Evolutionary conservation across 2,113 vertebrate species (phyloP).

Genomic region (Tauraco erythrolophus): DNA sequence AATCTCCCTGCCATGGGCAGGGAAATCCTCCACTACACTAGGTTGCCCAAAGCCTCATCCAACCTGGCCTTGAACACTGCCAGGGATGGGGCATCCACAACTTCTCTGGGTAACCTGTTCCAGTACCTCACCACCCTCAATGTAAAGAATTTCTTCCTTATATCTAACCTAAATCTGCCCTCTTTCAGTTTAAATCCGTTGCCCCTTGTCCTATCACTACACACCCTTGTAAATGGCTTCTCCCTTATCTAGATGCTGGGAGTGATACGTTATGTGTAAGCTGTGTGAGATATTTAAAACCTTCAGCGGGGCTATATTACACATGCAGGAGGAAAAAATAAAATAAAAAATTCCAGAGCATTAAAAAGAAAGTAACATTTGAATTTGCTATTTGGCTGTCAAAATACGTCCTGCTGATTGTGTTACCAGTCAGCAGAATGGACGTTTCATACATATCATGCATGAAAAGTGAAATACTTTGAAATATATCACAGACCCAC

Average conservation of each 20-base stretch:
- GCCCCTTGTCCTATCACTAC: too few species aligned
- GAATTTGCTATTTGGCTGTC: conserved; percentile 1
- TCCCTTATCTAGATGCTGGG: not conserved
- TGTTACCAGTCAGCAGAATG: not conserved
- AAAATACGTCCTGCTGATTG: not conserved
- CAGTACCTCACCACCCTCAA: too few species aligned
- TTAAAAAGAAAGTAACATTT: not conserved
- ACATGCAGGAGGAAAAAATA: fast-evolving
- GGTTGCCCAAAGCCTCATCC: too few species aligned
- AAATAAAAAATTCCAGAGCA: not conserved
- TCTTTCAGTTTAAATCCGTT: too few species aligned
- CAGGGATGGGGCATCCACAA: too few species aligned
- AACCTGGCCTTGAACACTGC: too few species aligned
- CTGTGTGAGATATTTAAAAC: not conserved
- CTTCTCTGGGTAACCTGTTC: too few species aligned
- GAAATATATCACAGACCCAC: not conserved
- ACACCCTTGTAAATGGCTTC: too few species aligned
- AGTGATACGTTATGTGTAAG: not conserved
- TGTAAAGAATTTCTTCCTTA: too few species aligned
- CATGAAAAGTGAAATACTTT: conserved; percentile 18
- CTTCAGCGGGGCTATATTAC: not conserved
- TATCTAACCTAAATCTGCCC: too few species aligned
- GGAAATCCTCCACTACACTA: too few species aligned
- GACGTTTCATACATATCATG: not conserved
- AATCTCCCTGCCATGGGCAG: too few species aligned